Evolutionary conservation across 2,888 invertebrate species (phyloP), one percentile per base, ranked within the genome.

Genomic region (Drosophila borborema): DNA sequence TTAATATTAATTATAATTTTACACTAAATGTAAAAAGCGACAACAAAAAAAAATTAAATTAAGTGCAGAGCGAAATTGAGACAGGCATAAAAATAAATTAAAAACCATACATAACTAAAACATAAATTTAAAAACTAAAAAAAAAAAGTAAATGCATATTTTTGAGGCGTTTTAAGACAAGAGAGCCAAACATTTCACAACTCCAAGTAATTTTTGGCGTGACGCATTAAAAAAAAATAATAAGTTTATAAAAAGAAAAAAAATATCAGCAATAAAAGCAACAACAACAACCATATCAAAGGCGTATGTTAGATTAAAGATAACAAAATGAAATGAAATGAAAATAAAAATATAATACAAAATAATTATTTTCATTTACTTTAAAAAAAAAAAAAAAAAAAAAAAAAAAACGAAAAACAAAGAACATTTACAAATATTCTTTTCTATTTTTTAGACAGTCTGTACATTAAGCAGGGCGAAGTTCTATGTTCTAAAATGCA

Each of bases 221-320:
- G 71, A 79, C 82, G 76, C 80, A 71, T 81, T 36, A 36, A 34
- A 86, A 38, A n/a, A 20, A 23, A 71, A 59, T 23, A 45, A 51
- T 64, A 72, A 70, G 71, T 38, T 38, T 16, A 69, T 64, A 72
- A 61, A 62, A 69, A 70, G 71, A 53, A 61, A 74, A 68, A 72
- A 43, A 62, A 91, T 91, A 91, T 91, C 91, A 91, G 91, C 91
- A 91, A 91, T 91, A 91, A 91, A 89, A 86, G 91, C 91, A 89
- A 90, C 85, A 89, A 89, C 90, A 89, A 90, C 89, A 91, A 91
- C 91, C 91, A 91, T 91, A 91, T 91, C 91, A 91, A 91, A 86
- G 86, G 85, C 86, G 85, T 89, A 89, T 89, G 84, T 88, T 90
- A 89, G 82, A 90, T 89, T 88, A 82, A 86, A 81, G 79, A 84